A percentile compares a stretch with the other conserved stretches of the same genome.
phyloP scores from a whole-genome alignment of 1,140 invertebrate genomes.

The Lepidurus packardi region DNA sequence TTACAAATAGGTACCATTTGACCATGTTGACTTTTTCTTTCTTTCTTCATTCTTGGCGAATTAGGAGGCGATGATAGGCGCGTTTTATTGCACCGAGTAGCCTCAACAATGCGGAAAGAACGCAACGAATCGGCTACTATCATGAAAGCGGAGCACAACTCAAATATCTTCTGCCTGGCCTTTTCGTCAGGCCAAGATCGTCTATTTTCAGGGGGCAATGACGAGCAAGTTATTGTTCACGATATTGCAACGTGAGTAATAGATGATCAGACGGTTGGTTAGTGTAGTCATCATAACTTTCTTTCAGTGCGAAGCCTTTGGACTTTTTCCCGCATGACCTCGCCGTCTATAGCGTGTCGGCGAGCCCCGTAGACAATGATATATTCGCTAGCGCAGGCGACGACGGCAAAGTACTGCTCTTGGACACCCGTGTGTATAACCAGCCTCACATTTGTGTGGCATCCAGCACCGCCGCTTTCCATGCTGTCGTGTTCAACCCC shows the following conservation, averaged over 20 bases:
- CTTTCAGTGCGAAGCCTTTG: constrained; percentile 58
- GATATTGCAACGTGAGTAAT: constrained; percentile 65
- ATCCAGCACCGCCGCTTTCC: constrained; percentile 66
- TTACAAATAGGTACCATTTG: constrained; percentile 29
- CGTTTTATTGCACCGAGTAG: constrained; percentile 81
- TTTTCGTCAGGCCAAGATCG: constrained; percentile 71
- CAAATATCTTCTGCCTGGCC: constrained; percentile 88
- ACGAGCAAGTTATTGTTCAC: constrained; percentile 86
- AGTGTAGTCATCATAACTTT: constrained; percentile 35
- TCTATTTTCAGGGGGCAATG: constrained; percentile 89
- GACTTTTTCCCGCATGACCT: constrained; percentile 77
- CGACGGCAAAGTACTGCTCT: constrained; percentile 77
- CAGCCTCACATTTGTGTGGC: constrained; percentile 59
- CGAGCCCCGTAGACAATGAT: constrained; percentile 74
- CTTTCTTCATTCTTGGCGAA: constrained; percentile 37
- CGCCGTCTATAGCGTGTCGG: constrained; percentile 79
- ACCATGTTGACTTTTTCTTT: constrained; percentile 26
- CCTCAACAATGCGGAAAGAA: constrained; percentile 61
- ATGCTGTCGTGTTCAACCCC: constrained; percentile 87
- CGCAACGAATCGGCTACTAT: constrained; percentile 52
- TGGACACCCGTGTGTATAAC: constrained; percentile 63
- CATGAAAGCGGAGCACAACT: constrained; percentile 78
- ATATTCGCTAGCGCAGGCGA: constrained; percentile 84
- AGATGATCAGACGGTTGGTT: constrained; percentile 29
- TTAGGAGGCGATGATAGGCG: constrained; percentile 84